Evolutionary conservation across 2,797 vertebrate genomes (phyloP).

Genomic region (Craterocephalus amniculus): DNA sequence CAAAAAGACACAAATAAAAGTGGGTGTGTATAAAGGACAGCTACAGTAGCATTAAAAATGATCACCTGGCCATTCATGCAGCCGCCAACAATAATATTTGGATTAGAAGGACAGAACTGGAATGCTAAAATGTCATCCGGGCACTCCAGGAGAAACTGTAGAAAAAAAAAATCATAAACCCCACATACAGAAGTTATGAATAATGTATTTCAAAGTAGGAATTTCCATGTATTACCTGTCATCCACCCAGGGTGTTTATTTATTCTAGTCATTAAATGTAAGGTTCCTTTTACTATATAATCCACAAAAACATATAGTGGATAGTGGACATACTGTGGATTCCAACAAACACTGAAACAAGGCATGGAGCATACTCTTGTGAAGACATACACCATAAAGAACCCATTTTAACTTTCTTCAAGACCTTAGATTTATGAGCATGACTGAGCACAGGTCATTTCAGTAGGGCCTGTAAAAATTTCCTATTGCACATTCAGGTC

Average conservation of each 20-base stretch:
- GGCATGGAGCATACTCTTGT: conserved; percentile 30
- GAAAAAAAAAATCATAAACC: conserved; percentile 41
- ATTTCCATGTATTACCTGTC: conserved; percentile 37
- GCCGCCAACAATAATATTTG: conserved; percentile 92
- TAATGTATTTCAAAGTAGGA: conserved; percentile 59
- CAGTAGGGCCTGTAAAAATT: conserved; percentile 60
- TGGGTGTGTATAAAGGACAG: conserved; percentile 9
- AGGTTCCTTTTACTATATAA: conserved; percentile 35
- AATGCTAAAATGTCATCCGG: conserved; percentile 91
- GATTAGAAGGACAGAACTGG: conserved; percentile 90
- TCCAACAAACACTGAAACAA: conserved; percentile 36
- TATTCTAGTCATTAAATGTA: conserved; percentile 33
- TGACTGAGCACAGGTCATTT: conserved; percentile 59
- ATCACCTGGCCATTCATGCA: conserved; percentile 93
- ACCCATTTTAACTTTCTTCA: conserved; percentile 63
- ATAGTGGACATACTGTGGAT: conserved; percentile 30
- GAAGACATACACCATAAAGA: conserved; percentile 33
- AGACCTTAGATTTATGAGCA: conserved; percentile 52
- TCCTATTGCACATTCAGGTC: conserved; percentile 32
- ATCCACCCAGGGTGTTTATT: conserved; percentile 43
- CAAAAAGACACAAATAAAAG: conserved; percentile 15
- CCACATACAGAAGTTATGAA: conserved; percentile 31
- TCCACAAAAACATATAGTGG: conserved; percentile 40
- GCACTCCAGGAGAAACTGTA: conserved; percentile 90
- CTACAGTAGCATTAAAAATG: conserved; percentile 29